These are phyloP conservation scores for Dasyornis broadbenti DNA, from an alignment of 2,113 vertebrate species.

Conservation along the genomic window DNA sequence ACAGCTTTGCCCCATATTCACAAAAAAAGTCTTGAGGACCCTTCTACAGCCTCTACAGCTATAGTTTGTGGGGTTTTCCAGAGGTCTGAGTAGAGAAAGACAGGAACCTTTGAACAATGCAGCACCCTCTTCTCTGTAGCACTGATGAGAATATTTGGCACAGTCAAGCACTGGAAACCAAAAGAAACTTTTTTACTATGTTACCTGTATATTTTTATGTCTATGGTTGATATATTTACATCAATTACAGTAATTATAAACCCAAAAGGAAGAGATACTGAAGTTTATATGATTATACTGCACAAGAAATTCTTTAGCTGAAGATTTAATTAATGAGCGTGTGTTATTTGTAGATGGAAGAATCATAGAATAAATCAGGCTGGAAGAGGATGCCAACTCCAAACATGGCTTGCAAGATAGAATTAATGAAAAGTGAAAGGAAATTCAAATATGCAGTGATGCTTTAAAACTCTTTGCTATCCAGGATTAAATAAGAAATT, in stretches of 20 bases:
- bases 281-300: not conserved
- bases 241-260: not conserved
- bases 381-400: not conserved
- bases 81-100: not conserved
- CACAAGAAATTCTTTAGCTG: not conserved
- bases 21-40: not conserved
- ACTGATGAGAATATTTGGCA: not conserved
- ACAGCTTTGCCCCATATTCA: not conserved
- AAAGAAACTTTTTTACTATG: not conserved
- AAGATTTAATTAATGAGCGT: not conserved
- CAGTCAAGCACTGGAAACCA: not conserved
- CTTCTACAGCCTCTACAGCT: not conserved
- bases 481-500: not conserved
- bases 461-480: not conserved
- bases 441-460: not conserved
- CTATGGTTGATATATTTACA: not conserved
- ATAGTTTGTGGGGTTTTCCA: not conserved
- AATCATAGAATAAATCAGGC: not conserved
- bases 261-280: not conserved
- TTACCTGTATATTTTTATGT: not conserved
- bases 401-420: not conserved
- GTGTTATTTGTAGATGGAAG: not conserved
- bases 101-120: not conserved
- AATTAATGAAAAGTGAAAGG: not conserved
- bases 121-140: not conserved